Base-by-base conservation (phyloP, 2,797 vertebrate genomes). In the Capromys pilorides region DNA sequence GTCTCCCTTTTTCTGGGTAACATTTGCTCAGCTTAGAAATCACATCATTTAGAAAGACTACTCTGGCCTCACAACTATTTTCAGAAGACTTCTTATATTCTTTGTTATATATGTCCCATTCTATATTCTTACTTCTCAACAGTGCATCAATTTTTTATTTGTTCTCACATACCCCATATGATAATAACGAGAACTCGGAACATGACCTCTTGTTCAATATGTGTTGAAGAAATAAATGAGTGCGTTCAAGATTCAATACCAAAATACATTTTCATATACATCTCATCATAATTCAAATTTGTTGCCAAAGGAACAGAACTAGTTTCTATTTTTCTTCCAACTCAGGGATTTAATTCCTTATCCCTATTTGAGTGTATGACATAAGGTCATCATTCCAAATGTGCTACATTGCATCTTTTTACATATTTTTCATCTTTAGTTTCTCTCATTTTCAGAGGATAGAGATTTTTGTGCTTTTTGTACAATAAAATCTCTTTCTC, bases 401-500 rank as follows among this genome's bases (percentile, higher is more conserved):
- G 6, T 19, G 77, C 41, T 18, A 2, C 16, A 78, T n/a, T 26
- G 5, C 2, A 19, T 5, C 95, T 84, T 16, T 16, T 73, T 87
- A 90, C 78, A 81, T 22, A 49, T 24, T 83, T 75, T 88, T 0
- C 36, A 67, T 36, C 41, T 67, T 18, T 51, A 49, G 62, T 84
- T 62, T 79, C 4, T 36, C 1, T 82, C 6, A 33, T 90, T 93
- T 92, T 75, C 36, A 86, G 33, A 49, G 19, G 7, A 10, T 67
- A 1, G 13, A 4, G 5, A 45, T 31, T 96, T 94, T 94, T 96
- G 54, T 89, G 5, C 22, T 91, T 94, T 94, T 36, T 89, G 26
- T 54, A 69, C 11, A 96, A 95, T 80, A 78, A 87, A 93, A 75
- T 26, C 21, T 93, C 54, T 91, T 73, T 93, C 18, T 54, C 12